Evolutionary conservation across 2,888 invertebrate genomes (phyloP).

Genomic region (Caenorhabditis japonica): DNA sequence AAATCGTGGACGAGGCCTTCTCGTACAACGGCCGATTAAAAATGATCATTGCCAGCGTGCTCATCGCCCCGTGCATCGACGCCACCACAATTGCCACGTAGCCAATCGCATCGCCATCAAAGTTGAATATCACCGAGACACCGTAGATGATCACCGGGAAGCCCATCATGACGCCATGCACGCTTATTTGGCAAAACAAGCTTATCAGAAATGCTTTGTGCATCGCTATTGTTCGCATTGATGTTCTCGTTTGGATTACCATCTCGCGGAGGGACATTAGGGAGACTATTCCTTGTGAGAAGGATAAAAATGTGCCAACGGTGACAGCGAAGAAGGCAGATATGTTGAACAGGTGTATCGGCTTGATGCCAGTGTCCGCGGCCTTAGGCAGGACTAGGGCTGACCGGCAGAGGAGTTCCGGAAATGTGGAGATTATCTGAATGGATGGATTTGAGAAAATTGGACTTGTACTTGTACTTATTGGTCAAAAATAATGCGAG

Average conservation of each 20-base stretch:
- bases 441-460: background rate
- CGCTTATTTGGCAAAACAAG: slow-evolving; percentile 33
- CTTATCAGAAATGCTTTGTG: slow-evolving; percentile 35
- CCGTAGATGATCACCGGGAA: slow-evolving; percentile 29
- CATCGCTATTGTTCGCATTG: slow-evolving; percentile 29
- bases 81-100: slow-evolving; percentile 39
- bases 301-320: slow-evolving; percentile 13
- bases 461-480: no score
- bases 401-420: slow-evolving; percentile 36
- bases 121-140: slow-evolving; percentile 15
- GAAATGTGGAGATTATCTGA: slow-evolving; percentile 17
- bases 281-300: slow-evolving; percentile 3
- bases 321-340: slow-evolving; percentile 11
- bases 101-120: slow-evolving; percentile 28
- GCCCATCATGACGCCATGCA: slow-evolving; percentile 33
- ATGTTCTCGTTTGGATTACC: slow-evolving; percentile 20
- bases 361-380: slow-evolving; percentile 15
- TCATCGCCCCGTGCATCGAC: slow-evolving; percentile 43
- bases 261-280: slow-evolving; percentile 25
- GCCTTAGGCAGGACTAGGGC: slow-evolving; percentile 16
- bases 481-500: no score
- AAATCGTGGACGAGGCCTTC: slow-evolving; percentile 1
- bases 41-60: slow-evolving; percentile 37
- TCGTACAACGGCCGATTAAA: slow-evolving; percentile 35
- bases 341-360: slow-evolving; percentile 38